Evolutionary conservation across 2,113 vertebrate genomes (phyloP), one percentile per base, ranked within the genome.

Genomic region (Chaetodon trifascialis): DNA sequence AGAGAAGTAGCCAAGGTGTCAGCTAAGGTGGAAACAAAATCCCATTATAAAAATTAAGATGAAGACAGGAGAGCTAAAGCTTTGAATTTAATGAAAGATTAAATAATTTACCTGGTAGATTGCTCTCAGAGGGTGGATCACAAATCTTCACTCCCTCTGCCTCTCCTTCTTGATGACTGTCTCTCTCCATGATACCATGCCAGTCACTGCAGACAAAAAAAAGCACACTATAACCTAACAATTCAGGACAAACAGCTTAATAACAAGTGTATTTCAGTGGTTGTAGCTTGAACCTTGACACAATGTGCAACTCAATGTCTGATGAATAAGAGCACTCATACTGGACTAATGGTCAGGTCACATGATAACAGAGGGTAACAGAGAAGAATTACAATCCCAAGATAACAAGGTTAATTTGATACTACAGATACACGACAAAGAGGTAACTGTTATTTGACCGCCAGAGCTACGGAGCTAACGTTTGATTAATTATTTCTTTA

Each of bases 141-240:
- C 85, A 80, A 63, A 83, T 92, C 36, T 82, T 92, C 68, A 92
- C 64, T 79, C 76, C 90, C 52, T 83, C 80, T 5, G 71, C 69
- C 66, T 90, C 91, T 88, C 76, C 91, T 76, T 87, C 87, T 92
- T 85, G 90, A 66, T 87, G 79, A 90, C 47, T 83, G 79, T 91
- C 89, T 84, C 52, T 88, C 73, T 94, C 94, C 94, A 94, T 94
- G 86, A 92, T 94, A 93, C 73, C 94, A 94, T 94, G 80, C 88
- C 94, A 94, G 68, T 90, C 30, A 73, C 94, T 93, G 25, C 3
- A 64, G 36, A 63, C 11, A 49, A 44, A 25, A n/a, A 36, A 54
- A 19, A 42, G 36, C 8, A 62, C 4, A 17, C 0, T 1, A 46
- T 16, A 51, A 63, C 54, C 2, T 17, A n/a, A 64, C n/a, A 70